Conservation (phyloP, 2,888 invertebrate genomes). For the Brenthis daphne region DNA sequence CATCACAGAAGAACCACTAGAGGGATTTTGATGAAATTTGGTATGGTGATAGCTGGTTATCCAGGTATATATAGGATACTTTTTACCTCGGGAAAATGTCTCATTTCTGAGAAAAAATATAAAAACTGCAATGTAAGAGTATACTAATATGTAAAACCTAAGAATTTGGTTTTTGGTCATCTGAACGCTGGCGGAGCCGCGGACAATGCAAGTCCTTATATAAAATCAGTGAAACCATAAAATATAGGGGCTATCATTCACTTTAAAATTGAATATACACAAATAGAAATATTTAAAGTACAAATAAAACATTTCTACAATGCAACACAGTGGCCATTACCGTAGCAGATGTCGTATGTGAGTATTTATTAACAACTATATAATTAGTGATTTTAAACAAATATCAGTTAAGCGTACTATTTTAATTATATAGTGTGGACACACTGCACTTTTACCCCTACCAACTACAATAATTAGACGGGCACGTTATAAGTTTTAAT, state of each 20-base stretch:
- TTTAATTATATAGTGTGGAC: slow-evolving; percentile 67
- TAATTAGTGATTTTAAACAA: slow-evolving; percentile 80
- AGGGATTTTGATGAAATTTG: too few species aligned
- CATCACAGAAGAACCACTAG: too few species aligned
- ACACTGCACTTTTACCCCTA: slow-evolving; percentile 49
- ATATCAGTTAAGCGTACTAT: slow-evolving; percentile 74
- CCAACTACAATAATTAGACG: slow-evolving; percentile 32
- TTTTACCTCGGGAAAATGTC: too few species aligned
- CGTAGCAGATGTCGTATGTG: slow-evolving; percentile 74
- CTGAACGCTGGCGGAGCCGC: too few species aligned
- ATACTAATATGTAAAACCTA: too few species aligned
- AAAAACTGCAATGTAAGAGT: too few species aligned
- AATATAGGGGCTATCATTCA: too few species aligned
- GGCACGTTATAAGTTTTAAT: slow-evolving; percentile 26
- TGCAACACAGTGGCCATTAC: slow-evolving; percentile 60
- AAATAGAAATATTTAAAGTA: not conserved
- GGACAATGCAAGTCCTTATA: not conserved
- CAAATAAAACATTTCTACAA: slow-evolving; percentile 68
- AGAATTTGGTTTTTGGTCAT: too few species aligned
- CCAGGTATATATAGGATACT: too few species aligned
- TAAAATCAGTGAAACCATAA: not conserved
- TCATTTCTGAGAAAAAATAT: too few species aligned
- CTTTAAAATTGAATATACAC: not conserved
- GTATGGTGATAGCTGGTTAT: too few species aligned
- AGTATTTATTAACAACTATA: slow-evolving; percentile 73